Conservation (phyloP, 2,888 invertebrate species). For the Tinea pellionella region DNA sequence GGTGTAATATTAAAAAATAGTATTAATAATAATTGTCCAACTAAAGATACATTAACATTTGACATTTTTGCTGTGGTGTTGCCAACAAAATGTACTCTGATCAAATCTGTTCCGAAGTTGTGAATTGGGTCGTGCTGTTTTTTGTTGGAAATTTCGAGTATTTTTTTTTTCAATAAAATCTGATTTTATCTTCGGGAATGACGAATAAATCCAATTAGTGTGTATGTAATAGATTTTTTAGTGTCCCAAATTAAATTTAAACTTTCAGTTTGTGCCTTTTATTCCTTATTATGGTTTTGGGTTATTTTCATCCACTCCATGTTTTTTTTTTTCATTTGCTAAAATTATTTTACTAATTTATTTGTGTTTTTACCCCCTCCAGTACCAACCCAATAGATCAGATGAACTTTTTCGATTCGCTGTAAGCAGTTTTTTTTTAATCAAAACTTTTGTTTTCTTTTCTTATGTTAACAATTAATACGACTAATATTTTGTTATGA, state of each 20-base stretch:
- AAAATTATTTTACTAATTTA: constrained; percentile 33
- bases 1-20: no score
- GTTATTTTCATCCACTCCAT: neutral
- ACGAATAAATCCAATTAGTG: neutral
- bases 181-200: no score
- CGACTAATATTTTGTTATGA: constrained; percentile 14
- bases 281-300: neutral
- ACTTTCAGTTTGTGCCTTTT: neutral
- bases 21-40: no score
- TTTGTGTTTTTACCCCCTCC: constrained; percentile 40
- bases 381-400: constrained; percentile 69
- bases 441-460: constrained; percentile 21
- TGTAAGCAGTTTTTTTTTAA: constrained; percentile 50
- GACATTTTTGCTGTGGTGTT: no score
- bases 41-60: no score
- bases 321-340: neutral
- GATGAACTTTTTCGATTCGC: constrained; percentile 69
- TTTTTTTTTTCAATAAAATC: no score
- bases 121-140: no score
- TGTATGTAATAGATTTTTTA: neutral
- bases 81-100: no score
- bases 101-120: no score
- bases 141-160: no score
- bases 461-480: constrained; percentile 18
- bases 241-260: neutral